These are phyloP conservation scores for Patella pellucida DNA, from an alignment of 2,888 invertebrate species.

Conservation along the genomic window DNA sequence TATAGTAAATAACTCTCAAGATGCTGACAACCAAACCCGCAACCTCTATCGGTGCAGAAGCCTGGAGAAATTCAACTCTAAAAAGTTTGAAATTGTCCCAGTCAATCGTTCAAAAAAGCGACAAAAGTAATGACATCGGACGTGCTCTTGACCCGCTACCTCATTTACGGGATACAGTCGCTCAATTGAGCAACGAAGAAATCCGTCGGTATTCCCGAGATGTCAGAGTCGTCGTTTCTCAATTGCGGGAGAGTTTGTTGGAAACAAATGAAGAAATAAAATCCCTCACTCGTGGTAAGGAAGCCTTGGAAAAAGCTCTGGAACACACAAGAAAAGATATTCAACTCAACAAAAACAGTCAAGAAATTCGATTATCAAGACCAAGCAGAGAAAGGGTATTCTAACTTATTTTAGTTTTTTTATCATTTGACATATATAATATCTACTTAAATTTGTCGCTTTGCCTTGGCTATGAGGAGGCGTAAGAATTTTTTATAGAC, in stretches of 20 bases:
- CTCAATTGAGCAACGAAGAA: slow-evolving; percentile 68
- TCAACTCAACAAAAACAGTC: slow-evolving; percentile 67
- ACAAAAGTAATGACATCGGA: slow-evolving; percentile 65
- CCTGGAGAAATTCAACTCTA: slow-evolving; percentile 66
- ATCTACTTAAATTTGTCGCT: background rate
- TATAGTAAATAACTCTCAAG: background rate
- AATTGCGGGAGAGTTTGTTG: slow-evolving; percentile 66
- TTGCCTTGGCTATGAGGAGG: no score
- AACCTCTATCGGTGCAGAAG: slow-evolving; percentile 63
- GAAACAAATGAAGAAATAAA: slow-evolving; percentile 71
- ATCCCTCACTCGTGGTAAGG: slow-evolving; percentile 65
- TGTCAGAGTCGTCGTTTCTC: slow-evolving; percentile 64
- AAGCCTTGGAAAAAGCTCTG: slow-evolving; percentile 65
- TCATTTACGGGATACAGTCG: slow-evolving; percentile 67
- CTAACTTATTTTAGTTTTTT: slow-evolving; percentile 16
- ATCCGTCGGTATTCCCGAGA: slow-evolving; percentile 67
- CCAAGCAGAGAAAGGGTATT: slow-evolving; percentile 68
- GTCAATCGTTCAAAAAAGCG: slow-evolving; percentile 63
- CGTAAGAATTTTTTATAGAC: no score
- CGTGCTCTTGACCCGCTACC: slow-evolving; percentile 66
- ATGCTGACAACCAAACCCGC: slow-evolving; percentile 40
- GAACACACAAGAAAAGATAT: slow-evolving; percentile 70
- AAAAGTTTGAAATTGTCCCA: slow-evolving; percentile 67
- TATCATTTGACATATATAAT: background rate
- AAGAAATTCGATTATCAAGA: slow-evolving; percentile 58